phyloP scores from a whole-genome alignment of 2,797 vertebrate genomes.

The Galago senegalensis region DNA sequence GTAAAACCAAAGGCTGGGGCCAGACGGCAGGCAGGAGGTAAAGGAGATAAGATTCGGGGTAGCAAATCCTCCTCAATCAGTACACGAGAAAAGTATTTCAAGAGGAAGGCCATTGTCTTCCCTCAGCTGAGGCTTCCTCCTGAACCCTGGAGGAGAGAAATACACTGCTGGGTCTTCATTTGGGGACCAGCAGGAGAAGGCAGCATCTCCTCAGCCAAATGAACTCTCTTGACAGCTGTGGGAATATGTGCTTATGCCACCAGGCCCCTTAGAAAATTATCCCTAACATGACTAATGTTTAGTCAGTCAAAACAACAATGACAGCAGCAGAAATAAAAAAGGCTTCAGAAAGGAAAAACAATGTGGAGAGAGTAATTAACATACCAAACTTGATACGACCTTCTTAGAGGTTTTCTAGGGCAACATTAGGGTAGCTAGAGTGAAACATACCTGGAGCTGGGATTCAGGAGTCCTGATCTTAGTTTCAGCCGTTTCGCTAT shows the following conservation, averaged over 20 bases:
- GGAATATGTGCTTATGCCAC: slow-evolving; percentile 54
- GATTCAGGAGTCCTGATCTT: slow-evolving; percentile 25
- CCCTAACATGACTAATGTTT: slow-evolving; percentile 68
- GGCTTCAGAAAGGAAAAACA: slow-evolving; percentile 50
- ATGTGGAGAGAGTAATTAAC: neutral
- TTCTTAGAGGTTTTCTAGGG: neutral
- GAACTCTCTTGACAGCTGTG: slow-evolving; percentile 71
- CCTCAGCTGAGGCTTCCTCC: slow-evolving; percentile 57
- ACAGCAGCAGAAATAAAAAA: neutral
- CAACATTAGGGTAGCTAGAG: neutral
- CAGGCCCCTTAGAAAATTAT: slow-evolving; percentile 67
- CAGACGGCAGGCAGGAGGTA: slow-evolving; percentile 12
- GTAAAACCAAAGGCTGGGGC: neutral
- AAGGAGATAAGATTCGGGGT: slow-evolving; percentile 4
- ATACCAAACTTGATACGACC: neutral
- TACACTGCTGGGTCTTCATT: slow-evolving; percentile 75
- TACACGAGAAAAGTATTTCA: slow-evolving; percentile 30
- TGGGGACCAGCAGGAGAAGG: slow-evolving; percentile 76
- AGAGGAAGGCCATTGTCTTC: slow-evolving; percentile 38
- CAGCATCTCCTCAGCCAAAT: slow-evolving; percentile 70
- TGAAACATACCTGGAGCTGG: neutral
- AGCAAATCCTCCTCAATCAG: neutral
- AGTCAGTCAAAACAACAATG: neutral
- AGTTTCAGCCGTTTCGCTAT: slow-evolving; percentile 10
- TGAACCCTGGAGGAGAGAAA: slow-evolving; percentile 58